Evolutionary conservation across 2,888 invertebrate species (phyloP).

Genomic region (Drosophila mulleri): DNA sequence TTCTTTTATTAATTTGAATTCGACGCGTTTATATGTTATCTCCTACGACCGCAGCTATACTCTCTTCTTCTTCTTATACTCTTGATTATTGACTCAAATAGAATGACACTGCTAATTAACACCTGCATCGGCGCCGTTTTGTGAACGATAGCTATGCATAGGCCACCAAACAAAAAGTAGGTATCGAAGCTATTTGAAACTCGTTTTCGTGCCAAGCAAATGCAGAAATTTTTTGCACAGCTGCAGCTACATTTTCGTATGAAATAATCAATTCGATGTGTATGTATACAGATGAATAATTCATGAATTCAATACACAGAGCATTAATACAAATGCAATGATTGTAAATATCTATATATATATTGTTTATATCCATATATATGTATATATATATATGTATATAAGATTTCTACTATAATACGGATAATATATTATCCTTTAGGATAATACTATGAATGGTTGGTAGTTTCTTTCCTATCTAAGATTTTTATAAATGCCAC

Average conservation of each 20-base stretch:
- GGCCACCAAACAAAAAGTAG: conserved; percentile 2
- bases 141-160: not conserved
- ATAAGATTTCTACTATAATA: too few relatives aligned
- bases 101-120: conserved; percentile 41
- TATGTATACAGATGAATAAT: not conserved
- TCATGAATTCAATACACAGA: not conserved
- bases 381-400: too few relatives aligned
- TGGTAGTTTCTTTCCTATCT: too few relatives aligned
- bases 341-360: too few relatives aligned
- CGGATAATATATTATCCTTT: too few relatives aligned
- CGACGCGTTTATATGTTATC: conserved; percentile 39
- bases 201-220: conserved; percentile 15
- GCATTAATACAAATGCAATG: not conserved
- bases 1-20: conserved; percentile 63
- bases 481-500: too few relatives aligned
- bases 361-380: too few relatives aligned
- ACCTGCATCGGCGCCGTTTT: conserved; percentile 30
- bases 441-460: too few relatives aligned
- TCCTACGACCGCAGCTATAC: not conserved
- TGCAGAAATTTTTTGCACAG: not conserved
- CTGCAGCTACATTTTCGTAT: not conserved
- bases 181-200: conserved; percentile 11
- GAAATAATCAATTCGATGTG: not conserved
- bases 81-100: not conserved
- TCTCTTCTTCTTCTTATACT: conserved; percentile 6